Base-by-base conservation (phyloP, 2,113 vertebrate genomes). In the Tachysurus vachellii region DNA sequence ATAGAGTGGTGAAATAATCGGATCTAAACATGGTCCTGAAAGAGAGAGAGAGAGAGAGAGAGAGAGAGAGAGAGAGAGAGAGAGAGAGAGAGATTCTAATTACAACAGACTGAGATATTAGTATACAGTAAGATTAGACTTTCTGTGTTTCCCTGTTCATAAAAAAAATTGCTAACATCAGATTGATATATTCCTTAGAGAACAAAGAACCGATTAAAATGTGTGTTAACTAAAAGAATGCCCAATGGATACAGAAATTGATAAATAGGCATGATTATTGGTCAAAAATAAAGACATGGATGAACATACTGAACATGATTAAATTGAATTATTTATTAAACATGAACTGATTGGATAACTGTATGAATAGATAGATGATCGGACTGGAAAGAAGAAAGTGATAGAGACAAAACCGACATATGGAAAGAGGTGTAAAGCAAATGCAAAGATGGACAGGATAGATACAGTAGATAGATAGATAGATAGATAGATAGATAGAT, bases 1-100 rank as follows among this genome's bases (percentile, higher is more conserved):
- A 79, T 98, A 99, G 56, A 99, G 95, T 2, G 97, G 95, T 4
- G 96, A 95, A 0, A 99, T 93, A 79, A 99, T 94, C 44, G 97
- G 97, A 94, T 99, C 96, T 0, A 97, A 96, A 91, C 98, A 99
- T 91, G 96, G 96, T 85, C 95, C 98, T 99, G 84, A 31, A 73
- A 80, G 28, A 88, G 36, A 80, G 7, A 73, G 31, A 44, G 44
- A 6, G 23, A 75, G 44, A n/a, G 73, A 0, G 86, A 26, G 17
- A 84, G 47, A 62, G 26, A 85, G 80, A 62, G 21, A 68, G 44
- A 79, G 85, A 31, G 14, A 80, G 53, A 68, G 23, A 84, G 77
- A 77, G n/a, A 44, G 57, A 83, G 31, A 75, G 36, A 50, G 17
- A 62, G 2, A 42, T 23, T 36, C 42, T 19, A 66, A 54, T 57